Evolutionary conservation across 2,888 invertebrate species (phyloP), one percentile per base, ranked within the genome.

Genomic region (Lepeophtheirus nordmannii): DNA sequence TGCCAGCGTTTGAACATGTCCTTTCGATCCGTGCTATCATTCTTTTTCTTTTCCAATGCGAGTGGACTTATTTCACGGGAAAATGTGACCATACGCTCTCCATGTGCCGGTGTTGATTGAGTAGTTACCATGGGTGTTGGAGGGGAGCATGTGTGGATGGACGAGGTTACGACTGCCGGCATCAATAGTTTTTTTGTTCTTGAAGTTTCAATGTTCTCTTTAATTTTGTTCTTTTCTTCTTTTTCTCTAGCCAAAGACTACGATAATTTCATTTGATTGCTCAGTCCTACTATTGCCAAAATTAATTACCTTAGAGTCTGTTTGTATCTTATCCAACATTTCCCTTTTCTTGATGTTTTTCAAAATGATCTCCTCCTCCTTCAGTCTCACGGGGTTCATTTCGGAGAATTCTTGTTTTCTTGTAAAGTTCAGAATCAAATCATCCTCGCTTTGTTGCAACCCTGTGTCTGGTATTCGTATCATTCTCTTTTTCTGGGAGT

Each of bases 271-370:
- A 17, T 46, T 30, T 30, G 30, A 30, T 30, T 5, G 30, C 30
- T 30, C 30, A 17, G 53, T 46, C 17, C 2, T 14, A 46, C 17
- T n/a, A 17, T 17, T 8, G 2, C 8, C 53, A 46, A 8, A 14
- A 8, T 17, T 46, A 17, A 17, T 17, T 46, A 46, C 53, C 53
- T 46, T 46, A 1, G 53, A 46, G 53, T 37, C 61, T 23, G 22
- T 37, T n/a, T 61, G 22, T n/a, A 61, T 37, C 20, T 61, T 61
- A 9, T 61, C 61, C n/a, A 61, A n/a, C 61, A 61, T 22, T 37
- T 61, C 61, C 5, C 61, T 22, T 17, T 61, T 61, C 38, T 37
- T 22, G 2, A 61, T 61, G 39, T 61, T 61, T n/a, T 37, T 22
- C 20, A 61, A 37, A 22, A 61, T 61, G 11, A 7, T 37, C 14